Evolutionary conservation across 2,888 invertebrate species (phyloP).

Genomic region (Conomelus anceps): DNA sequence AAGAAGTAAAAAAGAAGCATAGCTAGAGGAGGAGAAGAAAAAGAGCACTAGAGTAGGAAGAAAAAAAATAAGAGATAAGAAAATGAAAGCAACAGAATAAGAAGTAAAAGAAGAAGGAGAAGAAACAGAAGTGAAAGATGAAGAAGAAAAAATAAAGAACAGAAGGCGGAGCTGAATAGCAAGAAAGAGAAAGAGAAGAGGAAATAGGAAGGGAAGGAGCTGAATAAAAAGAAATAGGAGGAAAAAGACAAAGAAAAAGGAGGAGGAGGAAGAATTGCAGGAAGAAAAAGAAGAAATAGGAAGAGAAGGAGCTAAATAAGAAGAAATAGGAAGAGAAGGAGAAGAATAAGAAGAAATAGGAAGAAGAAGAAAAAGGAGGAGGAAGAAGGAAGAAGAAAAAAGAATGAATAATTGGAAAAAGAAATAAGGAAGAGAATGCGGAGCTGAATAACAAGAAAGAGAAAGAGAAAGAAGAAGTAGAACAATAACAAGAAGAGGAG

Average conservation of each 20-base stretch:
- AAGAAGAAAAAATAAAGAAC: background rate
- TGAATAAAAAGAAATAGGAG: too few relatives aligned
- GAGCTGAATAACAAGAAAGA: background rate
- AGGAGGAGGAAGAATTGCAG: too few relatives aligned
- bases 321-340: too few relatives aligned
- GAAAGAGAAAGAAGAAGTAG: background rate
- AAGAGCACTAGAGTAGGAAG: background rate
- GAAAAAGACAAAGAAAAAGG: too few relatives aligned
- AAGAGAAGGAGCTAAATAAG: too few relatives aligned
- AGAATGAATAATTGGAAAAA: background rate
- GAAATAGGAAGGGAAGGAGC: too few relatives aligned
- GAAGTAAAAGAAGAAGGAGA: background rate
- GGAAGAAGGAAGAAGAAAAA: too few relatives aligned
- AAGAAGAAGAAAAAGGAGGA: too few relatives aligned
- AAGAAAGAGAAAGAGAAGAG: too few relatives aligned
- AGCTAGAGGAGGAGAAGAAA: background rate
- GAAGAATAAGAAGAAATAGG: too few relatives aligned
- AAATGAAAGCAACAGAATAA: background rate
- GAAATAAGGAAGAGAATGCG: background rate
- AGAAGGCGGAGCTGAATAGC: too few relatives aligned
- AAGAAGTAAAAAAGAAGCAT: background rate
- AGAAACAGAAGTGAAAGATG: background rate
- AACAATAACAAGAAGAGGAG: background rate
- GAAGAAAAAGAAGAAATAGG: background rate
- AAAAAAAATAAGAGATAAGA: background rate